phyloP scores from a whole-genome alignment of 2,888 invertebrate species.

The Caenorhabditis sinica region DNA sequence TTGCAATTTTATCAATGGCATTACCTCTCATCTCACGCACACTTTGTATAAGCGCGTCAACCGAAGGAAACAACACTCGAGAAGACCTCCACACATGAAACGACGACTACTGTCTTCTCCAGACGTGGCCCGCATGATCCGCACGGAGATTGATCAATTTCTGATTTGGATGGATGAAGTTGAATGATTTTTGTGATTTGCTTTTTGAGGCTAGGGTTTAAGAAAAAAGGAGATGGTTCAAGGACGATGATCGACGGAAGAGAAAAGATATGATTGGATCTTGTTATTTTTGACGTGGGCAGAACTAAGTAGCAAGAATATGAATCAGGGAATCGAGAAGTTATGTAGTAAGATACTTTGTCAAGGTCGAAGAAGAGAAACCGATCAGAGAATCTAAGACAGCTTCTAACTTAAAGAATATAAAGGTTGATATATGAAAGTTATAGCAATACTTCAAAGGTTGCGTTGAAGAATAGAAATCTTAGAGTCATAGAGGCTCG shows the following conservation, averaged over 20 bases:
- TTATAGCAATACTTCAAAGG: too few relatives aligned
- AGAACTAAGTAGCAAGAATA: neutral
- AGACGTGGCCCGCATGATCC: constrained; percentile 36
- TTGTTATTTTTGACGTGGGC: constrained; percentile 23
- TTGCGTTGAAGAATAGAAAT: too few relatives aligned
- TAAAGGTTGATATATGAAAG: too few relatives aligned
- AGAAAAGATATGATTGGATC: neutral
- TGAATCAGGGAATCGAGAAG: neutral
- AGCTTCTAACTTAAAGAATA: too few relatives aligned
- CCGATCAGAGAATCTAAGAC: too few relatives aligned
- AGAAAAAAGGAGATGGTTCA: constrained; percentile 3
- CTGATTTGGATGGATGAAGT: neutral
- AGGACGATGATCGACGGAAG: constrained; percentile 20
- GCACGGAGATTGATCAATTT: constrained; percentile 51
- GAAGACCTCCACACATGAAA: constrained; percentile 25
- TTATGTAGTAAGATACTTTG: neutral
- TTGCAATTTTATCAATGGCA: constrained; percentile 63
- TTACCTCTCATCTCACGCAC: constrained; percentile 37
- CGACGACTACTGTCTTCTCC: constrained; percentile 30
- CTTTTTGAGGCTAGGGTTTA: constrained; percentile 14
- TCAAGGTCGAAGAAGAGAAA: constrained; percentile 10
- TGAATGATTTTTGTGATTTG: constrained; percentile 58
- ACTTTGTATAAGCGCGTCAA: constrained; percentile 47
- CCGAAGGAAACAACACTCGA: neutral
- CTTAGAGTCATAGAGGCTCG: too few relatives aligned